A percentile compares a stretch with the other conserved stretches of the same genome.
phyloP scores from a whole-genome alignment of 2,113 vertebrate species.

The Drymodes brunneopygia region DNA sequence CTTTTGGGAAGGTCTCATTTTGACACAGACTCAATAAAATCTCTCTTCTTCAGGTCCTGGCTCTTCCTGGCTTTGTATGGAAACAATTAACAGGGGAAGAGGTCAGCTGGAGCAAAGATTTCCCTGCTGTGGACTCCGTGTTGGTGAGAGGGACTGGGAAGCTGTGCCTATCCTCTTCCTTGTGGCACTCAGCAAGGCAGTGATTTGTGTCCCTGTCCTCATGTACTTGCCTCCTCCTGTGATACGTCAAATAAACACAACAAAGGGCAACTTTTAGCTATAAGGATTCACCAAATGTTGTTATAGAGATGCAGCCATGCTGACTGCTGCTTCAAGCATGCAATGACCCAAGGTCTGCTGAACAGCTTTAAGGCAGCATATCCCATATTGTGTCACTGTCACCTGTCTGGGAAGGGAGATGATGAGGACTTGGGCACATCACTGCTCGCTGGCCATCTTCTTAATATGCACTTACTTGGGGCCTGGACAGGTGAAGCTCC shows the following conservation, averaged over 20 bases:
- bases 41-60: slow-evolving; percentile 81
- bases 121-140: slow-evolving; percentile 91
- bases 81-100: slow-evolving; percentile 93
- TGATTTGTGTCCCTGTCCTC: not conserved
- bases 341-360: not conserved
- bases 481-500: slow-evolving; percentile 84
- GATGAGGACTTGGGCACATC: not conserved
- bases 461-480: not conserved
- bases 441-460: not conserved
- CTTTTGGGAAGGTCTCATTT: not conserved
- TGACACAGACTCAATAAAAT: not conserved
- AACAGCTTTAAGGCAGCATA: not conserved
- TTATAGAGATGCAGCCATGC: not conserved
- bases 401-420: not conserved
- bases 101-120: slow-evolving; percentile 94
- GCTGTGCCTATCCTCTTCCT: not conserved
- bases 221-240: not conserved
- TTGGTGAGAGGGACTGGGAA: slow-evolving; percentile 76
- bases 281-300: not conserved
- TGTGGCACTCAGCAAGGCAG: not conserved
- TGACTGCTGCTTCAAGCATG: not conserved
- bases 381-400: not conserved
- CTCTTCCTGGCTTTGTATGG: slow-evolving; percentile 94
- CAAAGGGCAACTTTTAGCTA: not conserved
- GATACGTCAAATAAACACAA: not conserved